Evolutionary conservation across 2,888 invertebrate genomes (phyloP), one percentile per base, ranked within the genome.

Genomic region (Drosophila incognita): DNA sequence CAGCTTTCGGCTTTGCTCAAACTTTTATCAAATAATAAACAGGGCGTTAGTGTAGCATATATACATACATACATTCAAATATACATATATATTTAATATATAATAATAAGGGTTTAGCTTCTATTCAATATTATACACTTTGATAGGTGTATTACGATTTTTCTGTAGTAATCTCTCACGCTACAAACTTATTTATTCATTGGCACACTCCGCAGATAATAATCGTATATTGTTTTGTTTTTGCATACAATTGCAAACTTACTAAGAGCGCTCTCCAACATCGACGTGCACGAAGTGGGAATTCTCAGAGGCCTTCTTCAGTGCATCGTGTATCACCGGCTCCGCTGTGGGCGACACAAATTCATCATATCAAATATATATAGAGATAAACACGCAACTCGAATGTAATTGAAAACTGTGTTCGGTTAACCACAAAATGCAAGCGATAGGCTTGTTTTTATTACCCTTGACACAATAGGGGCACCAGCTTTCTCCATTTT

Each of bases 391-490:
- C 46, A 35, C 27, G 36, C 54, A 48, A 56, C 48, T 69, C 53
- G 35, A 38, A 42, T 54, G 51, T 62, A 78, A 63, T 67, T 56
- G n/a, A 53, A 74, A 40, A 46, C 53, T 27, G 2, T 18, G 53
- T 57, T 62, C 40, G 72, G 69, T 67, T 59, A 66, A 24, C 63
- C 65, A 27, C 49, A 42, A 7, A 24, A 48, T 7, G 82, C 92
- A 93, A 15, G 7, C 18, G 36, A 24, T 27, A 8, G 1, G 15
- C 1, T 15, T 15, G 27, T n/a, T n/a, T n/a, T 31, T 36, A 40
- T 69, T 94, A 97, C 97, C 97, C 94, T 94, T 94, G 18, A 96
- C 96, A 93, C 98, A 98, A 92, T 98, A 98, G 0, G 96, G 95
- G 90, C 98, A 98, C 98, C 98, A 98, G 92, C 97, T 98, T 64